Evolutionary conservation across 2,113 vertebrate genomes (phyloP), one percentile per base, ranked within the genome.

Genomic region (Pogona vitticeps): DNA sequence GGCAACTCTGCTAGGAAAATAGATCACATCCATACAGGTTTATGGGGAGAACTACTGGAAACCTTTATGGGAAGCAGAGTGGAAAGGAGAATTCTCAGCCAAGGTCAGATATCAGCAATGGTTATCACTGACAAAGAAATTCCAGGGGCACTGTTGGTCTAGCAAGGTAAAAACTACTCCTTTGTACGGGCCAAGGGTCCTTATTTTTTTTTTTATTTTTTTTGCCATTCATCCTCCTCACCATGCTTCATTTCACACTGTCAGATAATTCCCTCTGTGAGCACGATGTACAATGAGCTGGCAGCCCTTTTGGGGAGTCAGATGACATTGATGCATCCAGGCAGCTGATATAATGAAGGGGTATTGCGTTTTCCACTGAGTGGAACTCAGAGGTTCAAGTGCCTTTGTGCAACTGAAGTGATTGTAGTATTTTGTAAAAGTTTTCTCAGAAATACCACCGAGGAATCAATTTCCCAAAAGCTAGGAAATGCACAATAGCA

Each of bases 301-400:
- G 84, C 87, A 78, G 93, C 89, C 92, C 89, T 94, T 96, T 88
- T 65, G 68, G 68, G 90, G 92, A 95, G 94, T 92, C 91, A 8
- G 90, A 77, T 96, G 95, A 96, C 95, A 94, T 93, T 91, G 92
- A 97, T 97, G 91, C 92, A 93, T 95, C 94, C 93, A 95, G 97
- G 96, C 96, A 97, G 94, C 88, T 97, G 95, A 97, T 96, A 91
- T 91, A 96, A 96, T 96, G 96, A 94, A 95, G 91, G 86, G 94
- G 88, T 96, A 96, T 95, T 95, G 94, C 93, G 93, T 96, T 97
- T 97, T 96, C 96, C 93, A 95, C 92, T 93, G 87, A 88, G 88
- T 92, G 95, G 94, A 95, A 93, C 94, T 96, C 93, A 88, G 88
- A 94, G 94, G 90, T 95, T 96, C 95, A 94, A 93, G 93, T 90